Evolutionary conservation across 2,888 invertebrate genomes (phyloP).

Genomic region (Dasysyrphus albostriatus): DNA sequence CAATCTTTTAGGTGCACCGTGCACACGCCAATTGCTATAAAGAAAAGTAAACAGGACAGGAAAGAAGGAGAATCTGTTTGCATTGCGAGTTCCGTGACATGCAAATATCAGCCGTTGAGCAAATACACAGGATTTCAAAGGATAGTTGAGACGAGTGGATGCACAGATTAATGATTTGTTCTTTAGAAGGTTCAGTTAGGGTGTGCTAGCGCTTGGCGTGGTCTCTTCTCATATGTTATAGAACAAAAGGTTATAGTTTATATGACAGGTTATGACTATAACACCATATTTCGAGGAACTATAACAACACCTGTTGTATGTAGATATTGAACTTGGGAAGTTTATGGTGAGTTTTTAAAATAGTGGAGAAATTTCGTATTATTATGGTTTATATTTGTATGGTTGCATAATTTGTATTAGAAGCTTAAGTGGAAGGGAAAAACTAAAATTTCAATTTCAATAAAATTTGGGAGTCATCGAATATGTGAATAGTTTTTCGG

Average conservation of each 20-base stretch:
- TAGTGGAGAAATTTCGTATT: too few relatives aligned
- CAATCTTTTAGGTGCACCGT: slow-evolving; percentile 32
- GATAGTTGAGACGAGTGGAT: slow-evolving; percentile 53
- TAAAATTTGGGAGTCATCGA: too few relatives aligned
- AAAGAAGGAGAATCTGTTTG: slow-evolving; percentile 61
- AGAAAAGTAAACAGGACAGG: slow-evolving; percentile 62
- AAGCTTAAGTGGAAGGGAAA: too few relatives aligned
- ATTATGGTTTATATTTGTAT: too few relatives aligned
- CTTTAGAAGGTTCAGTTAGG: slow-evolving; percentile 16
- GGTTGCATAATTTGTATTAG: too few relatives aligned
- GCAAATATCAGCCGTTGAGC: slow-evolving; percentile 68
- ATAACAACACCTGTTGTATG: slow-evolving; percentile 61
- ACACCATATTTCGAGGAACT: neutral
- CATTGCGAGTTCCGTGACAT: slow-evolving; percentile 61
- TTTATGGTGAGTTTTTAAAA: too few relatives aligned
- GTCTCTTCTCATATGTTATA: neutral
- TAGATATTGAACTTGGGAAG: slow-evolving; percentile 38
- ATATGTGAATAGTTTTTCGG: too few relatives aligned
- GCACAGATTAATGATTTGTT: slow-evolving; percentile 60
- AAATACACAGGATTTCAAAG: slow-evolving; percentile 60
- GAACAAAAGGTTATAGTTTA: neutral
- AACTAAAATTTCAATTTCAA: too few relatives aligned
- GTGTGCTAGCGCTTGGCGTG: slow-evolving; percentile 6
- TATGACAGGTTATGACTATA: neutral
- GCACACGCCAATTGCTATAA: slow-evolving; percentile 40